Conservation (phyloP, 1,140 invertebrate genomes). For the Aphis craccivora region DNA sequence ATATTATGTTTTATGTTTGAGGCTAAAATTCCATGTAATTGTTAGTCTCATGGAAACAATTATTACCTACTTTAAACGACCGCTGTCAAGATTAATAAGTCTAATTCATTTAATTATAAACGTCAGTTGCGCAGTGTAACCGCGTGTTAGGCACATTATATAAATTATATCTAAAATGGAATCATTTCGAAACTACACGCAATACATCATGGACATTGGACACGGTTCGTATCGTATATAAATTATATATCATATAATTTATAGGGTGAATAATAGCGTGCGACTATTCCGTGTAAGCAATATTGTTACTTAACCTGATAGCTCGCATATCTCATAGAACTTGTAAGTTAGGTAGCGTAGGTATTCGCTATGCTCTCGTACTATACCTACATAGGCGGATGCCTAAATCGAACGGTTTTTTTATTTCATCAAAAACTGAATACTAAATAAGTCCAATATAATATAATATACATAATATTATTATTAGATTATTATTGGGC, state of each 20-base stretch:
- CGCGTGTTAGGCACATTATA: background rate
- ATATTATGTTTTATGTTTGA: background rate
- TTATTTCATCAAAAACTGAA: too few species aligned
- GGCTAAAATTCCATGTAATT: background rate
- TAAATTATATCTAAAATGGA: background rate
- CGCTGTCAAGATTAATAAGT: background rate
- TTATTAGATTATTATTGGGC: background rate
- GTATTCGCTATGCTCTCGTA: background rate
- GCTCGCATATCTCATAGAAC: background rate
- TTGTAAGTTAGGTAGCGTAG: too few species aligned
- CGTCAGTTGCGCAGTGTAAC: background rate
- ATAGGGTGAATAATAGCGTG: background rate
- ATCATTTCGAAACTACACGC: background rate
- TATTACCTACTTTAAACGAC: background rate
- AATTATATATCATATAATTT: background rate
- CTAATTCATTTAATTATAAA: background rate
- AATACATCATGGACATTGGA: background rate
- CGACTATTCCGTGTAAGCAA: background rate
- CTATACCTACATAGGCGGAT: too few species aligned
- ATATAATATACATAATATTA: background rate
- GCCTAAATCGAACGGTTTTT: background rate
- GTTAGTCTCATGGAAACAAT: background rate
- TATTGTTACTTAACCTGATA: background rate
- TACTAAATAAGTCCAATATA: too few species aligned
- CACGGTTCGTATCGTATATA: background rate